Evolutionary conservation across 2,888 invertebrate species (phyloP), one percentile per base, ranked within the genome.

Genomic region (Dolichopus griseipennis): DNA sequence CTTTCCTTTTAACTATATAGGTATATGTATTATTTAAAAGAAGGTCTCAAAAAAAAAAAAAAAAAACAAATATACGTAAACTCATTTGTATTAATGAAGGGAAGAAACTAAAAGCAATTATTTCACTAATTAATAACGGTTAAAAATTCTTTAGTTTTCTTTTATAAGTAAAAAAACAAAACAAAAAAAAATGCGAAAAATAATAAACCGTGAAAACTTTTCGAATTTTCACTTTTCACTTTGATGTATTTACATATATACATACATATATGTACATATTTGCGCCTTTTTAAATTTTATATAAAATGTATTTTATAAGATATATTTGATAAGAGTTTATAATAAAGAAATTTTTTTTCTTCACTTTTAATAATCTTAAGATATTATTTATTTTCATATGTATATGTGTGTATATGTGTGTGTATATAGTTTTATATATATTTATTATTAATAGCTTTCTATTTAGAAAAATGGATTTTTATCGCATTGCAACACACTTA

Each of bases 1-100:
- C 12, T 43, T 52, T 52, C 52, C 5, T 18, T 52, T 52, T 52
- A 2, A 52, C 15, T 18, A 52, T 15, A 52, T 52, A 18, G 18
- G 4, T 4, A 27, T 2, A n/a, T n/a, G n/a, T n/a, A n/a, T n/a
- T n/a, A n/a, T n/a, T n/a, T n/a, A 27, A 27, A 52, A 18, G 15
- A 52, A 52, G 52, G 52, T 52, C 18, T 52, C 2, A 52, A 18
- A 18, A 18, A 52, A 9, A 15, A 6, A 41, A 12, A 41, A 12
- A 41, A 7, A 12, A 41, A 12, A 41, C 8, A 41, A 12, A 41
- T 41, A 52, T 52, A 52, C n/a, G 15, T 52, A 1, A 6, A 52
- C 52, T 52, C 52, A 52, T 52, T 52, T 52, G 52, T 52, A 52
- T 52, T 52, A 52, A 52, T 52, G 52, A 52, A 52, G 52, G 52